These are phyloP conservation scores for Spodoptera frugiperda DNA, from an alignment of 1,140 invertebrate species.

Conservation along the genomic window DNA sequence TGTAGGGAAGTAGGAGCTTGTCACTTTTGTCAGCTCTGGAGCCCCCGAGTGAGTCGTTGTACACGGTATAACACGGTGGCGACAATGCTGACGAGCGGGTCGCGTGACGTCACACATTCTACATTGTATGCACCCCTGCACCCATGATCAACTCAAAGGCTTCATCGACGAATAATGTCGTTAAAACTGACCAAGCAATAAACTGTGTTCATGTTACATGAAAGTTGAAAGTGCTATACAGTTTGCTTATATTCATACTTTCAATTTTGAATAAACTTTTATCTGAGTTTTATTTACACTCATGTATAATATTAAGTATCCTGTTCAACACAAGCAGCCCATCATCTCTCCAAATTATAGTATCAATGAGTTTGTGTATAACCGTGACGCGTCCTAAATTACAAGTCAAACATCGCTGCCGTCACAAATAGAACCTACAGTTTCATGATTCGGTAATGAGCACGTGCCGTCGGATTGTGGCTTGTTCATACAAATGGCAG, in stretches of 20 bases:
- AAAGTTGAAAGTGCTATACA: no score
- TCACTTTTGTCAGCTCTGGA: not conserved
- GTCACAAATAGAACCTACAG: conserved; percentile 51
- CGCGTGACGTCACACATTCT: conserved; percentile 72
- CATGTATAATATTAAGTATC: not conserved
- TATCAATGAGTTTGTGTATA: not conserved
- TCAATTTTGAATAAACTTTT: no score
- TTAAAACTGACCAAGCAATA: conserved; percentile 7
- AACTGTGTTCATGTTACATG: no score
- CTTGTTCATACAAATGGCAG: conserved; percentile 71
- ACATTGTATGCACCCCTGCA: conserved; percentile 36
- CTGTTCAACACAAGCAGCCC: no score
- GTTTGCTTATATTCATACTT: no score
- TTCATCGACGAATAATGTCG: conserved; percentile 39
- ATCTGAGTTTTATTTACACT: no score
- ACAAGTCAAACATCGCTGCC: conserved; percentile 51
- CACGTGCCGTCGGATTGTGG: conserved; percentile 65
- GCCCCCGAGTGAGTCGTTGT: conserved; percentile 68
- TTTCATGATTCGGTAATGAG: conserved; percentile 71
- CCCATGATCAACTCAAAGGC: conserved; percentile 26
- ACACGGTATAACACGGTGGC: conserved; percentile 54
- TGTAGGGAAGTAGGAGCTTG: conserved; percentile 4
- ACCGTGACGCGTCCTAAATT: conserved; percentile 50
- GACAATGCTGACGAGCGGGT: conserved; percentile 73
- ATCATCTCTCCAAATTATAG: not conserved